Base-by-base conservation (phyloP, 37 sponge, comb jelly and placozoan genomes). In the Ianthella basta region DNA sequence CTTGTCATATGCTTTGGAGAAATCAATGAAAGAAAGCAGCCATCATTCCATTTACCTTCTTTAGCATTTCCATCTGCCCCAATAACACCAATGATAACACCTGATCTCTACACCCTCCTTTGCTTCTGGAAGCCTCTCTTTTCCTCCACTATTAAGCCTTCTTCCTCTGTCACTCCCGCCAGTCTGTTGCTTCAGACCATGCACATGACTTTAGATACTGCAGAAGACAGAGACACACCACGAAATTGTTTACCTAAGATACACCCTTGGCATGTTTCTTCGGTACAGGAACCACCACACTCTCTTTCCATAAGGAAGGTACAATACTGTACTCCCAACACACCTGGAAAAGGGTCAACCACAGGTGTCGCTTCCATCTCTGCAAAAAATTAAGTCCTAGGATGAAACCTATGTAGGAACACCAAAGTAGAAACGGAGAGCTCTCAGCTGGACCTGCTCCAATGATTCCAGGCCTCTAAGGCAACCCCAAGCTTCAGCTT, bases 1-100 rank as follows among this genome's bases (percentile, higher is more conserved):
- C 64, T 61, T 61, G 64, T 61, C 64, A 61, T 61, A 61, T 10
- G 64, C 64, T 27, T 61, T 61, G 64, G 64, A 61, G 27, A 61
- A 61, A 12, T 61, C 63, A 61, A 61, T 61, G 27, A 61, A 10
- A n/a, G n/a, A n/a, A n/a, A 61, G 63, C 63, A 29, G 10, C 29
- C 64, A 61, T 61, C 64, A 61, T n/a, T 61, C 64, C 64, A 61
- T 61, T n/a, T 61, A 27, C 3, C 10, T 61, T 61, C 64, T 61
- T 61, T 27, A 61, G 64, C 64, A 61, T 61, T 10, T 61, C 64
- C 64, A 61, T 61, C 64, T 61, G 64, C 29, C 64, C 4, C 64
- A 61, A 27, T 27, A 61, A 27, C 64, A 61, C 64, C 29, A 61
- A 27, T 61, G 64, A 61, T 27, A 61, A 61, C 64, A 61, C 64